A percentile compares a stretch with the other conserved stretches of the same genome.
phyloP scores from a whole-genome alignment of 1,140 invertebrate species.

The Scaptomyza hsui region DNA sequence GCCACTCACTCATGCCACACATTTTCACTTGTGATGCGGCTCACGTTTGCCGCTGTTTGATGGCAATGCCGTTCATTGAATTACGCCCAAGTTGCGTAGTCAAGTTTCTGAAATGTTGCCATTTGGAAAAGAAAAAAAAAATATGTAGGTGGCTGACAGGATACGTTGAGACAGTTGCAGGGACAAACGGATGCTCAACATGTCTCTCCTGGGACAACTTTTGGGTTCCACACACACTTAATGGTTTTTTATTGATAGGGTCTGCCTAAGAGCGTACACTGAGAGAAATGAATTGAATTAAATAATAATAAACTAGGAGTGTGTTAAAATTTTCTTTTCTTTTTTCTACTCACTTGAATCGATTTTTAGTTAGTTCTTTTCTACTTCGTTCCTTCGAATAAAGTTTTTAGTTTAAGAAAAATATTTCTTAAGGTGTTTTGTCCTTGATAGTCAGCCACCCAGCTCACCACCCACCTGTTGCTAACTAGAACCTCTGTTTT shows the following conservation, averaged over 20 bases:
- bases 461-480: constrained; percentile 52
- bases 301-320: too few relatives aligned
- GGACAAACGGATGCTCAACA: constrained; percentile 32
- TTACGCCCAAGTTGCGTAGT: constrained; percentile 62
- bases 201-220: constrained; percentile 50
- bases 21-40: constrained; percentile 48
- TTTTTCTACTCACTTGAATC: too few relatives aligned
- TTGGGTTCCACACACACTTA: constrained; percentile 28
- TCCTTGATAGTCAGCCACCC: not conserved
- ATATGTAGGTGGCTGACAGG: constrained; percentile 60
- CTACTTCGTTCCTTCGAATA: too few relatives aligned
- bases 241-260: constrained; percentile 69
- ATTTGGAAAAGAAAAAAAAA: constrained; percentile 52
- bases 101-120: constrained; percentile 54
- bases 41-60: constrained; percentile 60
- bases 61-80: constrained; percentile 74
- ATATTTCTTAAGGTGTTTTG: not conserved
- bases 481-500: not conserved
- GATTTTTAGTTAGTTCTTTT: too few relatives aligned
- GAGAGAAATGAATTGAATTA: not conserved
- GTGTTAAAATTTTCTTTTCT: too few relatives aligned
- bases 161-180: constrained; percentile 17
- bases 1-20: constrained; percentile 34
- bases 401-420: too few relatives aligned
- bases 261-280: constrained; percentile 31